Evolutionary conservation across 2,113 vertebrate genomes (phyloP), one percentile per base, ranked within the genome.

Genomic region (Rhombomys opimus): DNA sequence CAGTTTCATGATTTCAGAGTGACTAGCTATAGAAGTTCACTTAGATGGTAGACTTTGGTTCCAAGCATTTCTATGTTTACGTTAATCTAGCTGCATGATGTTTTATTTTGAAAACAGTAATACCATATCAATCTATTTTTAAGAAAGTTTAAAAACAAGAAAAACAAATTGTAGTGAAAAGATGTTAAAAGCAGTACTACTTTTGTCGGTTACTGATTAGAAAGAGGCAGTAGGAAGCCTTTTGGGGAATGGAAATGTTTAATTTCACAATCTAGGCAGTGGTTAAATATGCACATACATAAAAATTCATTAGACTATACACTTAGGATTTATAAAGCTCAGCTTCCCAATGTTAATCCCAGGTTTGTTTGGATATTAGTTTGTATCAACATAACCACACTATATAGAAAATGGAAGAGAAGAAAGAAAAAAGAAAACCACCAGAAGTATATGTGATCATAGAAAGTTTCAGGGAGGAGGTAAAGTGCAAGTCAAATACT

Each of bases 311-410:
- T 52, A 50, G 27, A 78, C 46, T 52, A 77, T 30, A 77, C 61
- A 61, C 80, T 61, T 82, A 82, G 70, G 72, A 94, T 91, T 65
- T 85, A 25, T 90, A 54, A 23, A 87, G 22, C 90, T 89, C 50
- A 70, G 30, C 41, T 96, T 92, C 68, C 80, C 96, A 93, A 95
- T 87, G 81, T 35, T 65, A 95, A 65, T 15, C 67, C 41, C 82
- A 86, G 52, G 77, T 95, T 96, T 92, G 87, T 95, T 65, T 95
- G 80, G 22, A 96, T 4, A 91, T 65, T 20, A 86, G 78, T 90
- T 70, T 78, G 11, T 9, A 87, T 90, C 59, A 76, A n/a, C 35
- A 77, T 76, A 92, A 78, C 46, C 75, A 90, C 1, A 32, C n/a
- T 35, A 0, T 78, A 41, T 12, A 7, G 35, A 85, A 89, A 78